phyloP scores from a whole-genome alignment of 2,113 vertebrate genomes.

The Gallinago paraguaiae region DNA sequence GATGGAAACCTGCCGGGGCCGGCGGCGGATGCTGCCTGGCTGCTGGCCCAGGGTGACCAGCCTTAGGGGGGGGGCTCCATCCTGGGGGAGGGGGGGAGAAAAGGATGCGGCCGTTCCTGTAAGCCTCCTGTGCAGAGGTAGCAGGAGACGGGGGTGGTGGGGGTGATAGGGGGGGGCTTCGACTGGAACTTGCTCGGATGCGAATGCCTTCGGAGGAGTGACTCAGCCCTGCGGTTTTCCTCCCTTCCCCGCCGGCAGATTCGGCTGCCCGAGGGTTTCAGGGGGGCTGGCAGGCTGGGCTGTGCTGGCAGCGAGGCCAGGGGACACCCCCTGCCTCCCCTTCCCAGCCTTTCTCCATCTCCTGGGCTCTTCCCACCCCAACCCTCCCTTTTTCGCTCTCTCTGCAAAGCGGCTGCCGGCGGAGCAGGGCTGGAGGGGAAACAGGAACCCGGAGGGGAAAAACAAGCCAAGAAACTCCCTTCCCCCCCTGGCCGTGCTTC shows the following conservation, averaged over 20 bases:
- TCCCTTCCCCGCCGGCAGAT: slow-evolving; percentile 1
- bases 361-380: background rate
- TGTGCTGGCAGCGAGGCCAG: accelerated
- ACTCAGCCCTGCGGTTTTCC: slow-evolving; percentile 55
- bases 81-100: background rate
- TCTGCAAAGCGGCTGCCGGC: background rate
- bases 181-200: background rate
- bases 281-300: background rate
- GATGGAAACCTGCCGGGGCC: background rate
- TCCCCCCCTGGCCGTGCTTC: background rate
- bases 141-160: background rate
- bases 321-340: background rate
- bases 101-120: slow-evolving; percentile 1
- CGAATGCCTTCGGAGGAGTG: slow-evolving; percentile 4
- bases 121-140: background rate
- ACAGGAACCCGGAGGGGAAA: slow-evolving; percentile 44
- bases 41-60: background rate
- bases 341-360: background rate
- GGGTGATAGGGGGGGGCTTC: background rate
- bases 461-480: slow-evolving; percentile 38
- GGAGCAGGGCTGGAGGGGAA: background rate
- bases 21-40: background rate
- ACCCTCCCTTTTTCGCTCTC: background rate
- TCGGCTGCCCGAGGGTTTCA: background rate
- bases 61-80: accelerated